A percentile compares a stretch with the other conserved stretches of the same genome.
These are phyloP conservation scores for Galerucella nymphaeae DNA, from an alignment of 2,888 invertebrate species.

Conservation along the genomic window DNA sequence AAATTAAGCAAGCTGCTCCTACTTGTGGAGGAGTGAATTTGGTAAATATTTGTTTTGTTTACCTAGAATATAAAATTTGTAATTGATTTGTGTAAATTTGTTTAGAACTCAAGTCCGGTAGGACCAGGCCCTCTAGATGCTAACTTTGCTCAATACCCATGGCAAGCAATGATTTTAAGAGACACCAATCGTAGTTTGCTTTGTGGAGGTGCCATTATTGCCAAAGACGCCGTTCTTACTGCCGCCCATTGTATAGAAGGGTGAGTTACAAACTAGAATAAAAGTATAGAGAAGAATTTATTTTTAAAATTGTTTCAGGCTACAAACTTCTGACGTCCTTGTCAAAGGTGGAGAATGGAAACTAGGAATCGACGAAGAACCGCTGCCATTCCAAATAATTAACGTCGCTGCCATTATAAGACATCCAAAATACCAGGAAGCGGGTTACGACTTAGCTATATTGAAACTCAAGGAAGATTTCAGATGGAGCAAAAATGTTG, in stretches of 20 bases:
- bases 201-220: conserved; percentile 84
- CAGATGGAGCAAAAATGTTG: conserved; percentile 76
- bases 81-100: neutral
- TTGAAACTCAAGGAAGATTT: conserved; percentile 74
- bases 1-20: conserved; percentile 4
- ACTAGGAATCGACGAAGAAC: conserved; percentile 83
- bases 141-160: conserved; percentile 85
- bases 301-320: conserved; percentile 62
- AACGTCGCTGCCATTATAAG: conserved; percentile 76
- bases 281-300: neutral
- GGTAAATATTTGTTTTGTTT: conserved; percentile 37
- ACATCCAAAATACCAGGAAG: conserved; percentile 77
- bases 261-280: conserved; percentile 64
- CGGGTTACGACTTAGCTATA: conserved; percentile 77
- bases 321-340: conserved; percentile 74
- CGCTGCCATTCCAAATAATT: conserved; percentile 81
- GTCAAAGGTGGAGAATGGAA: conserved; percentile 89
- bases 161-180: conserved; percentile 86
- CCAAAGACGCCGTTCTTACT: conserved; percentile 79
- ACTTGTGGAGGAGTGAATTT: conserved; percentile 47
- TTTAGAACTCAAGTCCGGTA: conserved; percentile 66
- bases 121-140: conserved; percentile 70
- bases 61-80: no score
- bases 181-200: conserved; percentile 78
- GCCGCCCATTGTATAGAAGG: conserved; percentile 84